A percentile compares a stretch with the other conserved stretches of the same genome.
phyloP scores from a whole-genome alignment of 2,113 vertebrate genomes.

The Cynopterus brachyotis region DNA sequence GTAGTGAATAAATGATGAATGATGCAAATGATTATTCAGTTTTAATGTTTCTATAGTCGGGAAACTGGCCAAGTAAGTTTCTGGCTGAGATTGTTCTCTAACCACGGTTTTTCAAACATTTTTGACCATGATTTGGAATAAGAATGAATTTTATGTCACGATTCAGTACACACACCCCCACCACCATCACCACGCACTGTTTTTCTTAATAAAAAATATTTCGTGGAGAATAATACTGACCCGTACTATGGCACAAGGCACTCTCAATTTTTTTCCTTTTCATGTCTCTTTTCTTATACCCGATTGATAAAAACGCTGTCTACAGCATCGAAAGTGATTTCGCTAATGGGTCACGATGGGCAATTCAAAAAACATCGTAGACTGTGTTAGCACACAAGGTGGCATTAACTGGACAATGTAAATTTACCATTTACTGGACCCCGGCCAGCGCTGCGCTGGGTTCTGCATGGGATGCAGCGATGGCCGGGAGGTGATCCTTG shows the following conservation, averaged over 20 bases:
- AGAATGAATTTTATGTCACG: background rate
- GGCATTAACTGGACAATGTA: background rate
- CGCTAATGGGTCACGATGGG: accelerated
- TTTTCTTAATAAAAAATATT: background rate
- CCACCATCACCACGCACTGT: background rate
- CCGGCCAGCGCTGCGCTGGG: accelerated
- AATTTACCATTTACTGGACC: background rate
- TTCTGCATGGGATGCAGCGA: background rate
- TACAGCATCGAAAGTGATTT: background rate
- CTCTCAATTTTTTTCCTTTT: too few relatives aligned
- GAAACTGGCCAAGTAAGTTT: background rate
- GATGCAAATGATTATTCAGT: too few relatives aligned
- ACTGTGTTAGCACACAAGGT: too few relatives aligned
- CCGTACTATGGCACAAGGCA: background rate
- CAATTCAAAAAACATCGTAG: background rate
- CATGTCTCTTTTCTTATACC: background rate
- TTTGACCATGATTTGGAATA: background rate
- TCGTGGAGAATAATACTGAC: background rate
- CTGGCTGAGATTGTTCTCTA: background rate
- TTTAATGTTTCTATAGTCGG: background rate
- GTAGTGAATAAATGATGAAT: background rate
- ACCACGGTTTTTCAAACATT: background rate
- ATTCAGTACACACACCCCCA: background rate
- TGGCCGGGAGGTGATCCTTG: background rate
- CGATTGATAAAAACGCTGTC: background rate